Conservation (phyloP, 2,797 vertebrate species). For the Hapalemur alaotrensis region DNA sequence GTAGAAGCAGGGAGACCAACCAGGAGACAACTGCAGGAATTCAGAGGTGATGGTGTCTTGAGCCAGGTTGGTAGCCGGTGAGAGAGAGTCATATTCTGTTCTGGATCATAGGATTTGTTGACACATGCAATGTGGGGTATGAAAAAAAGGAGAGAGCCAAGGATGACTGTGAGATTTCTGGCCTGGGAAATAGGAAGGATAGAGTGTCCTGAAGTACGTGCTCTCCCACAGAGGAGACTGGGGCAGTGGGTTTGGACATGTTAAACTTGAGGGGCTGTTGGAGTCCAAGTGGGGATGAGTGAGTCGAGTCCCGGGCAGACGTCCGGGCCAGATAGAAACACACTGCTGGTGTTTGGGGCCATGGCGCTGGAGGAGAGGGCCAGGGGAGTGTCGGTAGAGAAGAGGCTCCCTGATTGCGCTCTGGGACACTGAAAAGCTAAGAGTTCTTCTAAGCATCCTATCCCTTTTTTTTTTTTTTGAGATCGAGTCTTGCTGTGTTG, state of each 20-base stretch:
- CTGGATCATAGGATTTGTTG: background rate
- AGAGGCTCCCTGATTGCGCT: background rate
- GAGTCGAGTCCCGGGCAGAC: background rate
- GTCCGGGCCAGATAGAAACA: background rate
- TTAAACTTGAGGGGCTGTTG: background rate
- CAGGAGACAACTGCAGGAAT: background rate
- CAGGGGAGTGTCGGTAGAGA: accelerated
- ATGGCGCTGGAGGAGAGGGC: accelerated
- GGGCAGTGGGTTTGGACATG: background rate
- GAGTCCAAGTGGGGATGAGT: background rate
- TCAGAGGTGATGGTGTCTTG: background rate
- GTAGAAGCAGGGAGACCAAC: background rate
- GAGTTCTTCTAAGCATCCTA: background rate
- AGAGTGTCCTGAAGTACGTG: background rate
- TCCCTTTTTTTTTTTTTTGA: background rate
- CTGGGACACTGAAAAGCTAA: background rate
- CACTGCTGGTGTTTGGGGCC: accelerated
- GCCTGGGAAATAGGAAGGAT: background rate
- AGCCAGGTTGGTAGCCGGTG: background rate
- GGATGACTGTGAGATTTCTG: background rate
- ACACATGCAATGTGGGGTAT: background rate
- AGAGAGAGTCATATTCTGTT: background rate
- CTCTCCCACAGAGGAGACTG: background rate
- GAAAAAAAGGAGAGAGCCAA: background rate
- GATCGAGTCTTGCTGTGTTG: too few relatives aligned